phyloP scores from a whole-genome alignment of 1,140 invertebrate species.

The Trichonephila clavata region DNA sequence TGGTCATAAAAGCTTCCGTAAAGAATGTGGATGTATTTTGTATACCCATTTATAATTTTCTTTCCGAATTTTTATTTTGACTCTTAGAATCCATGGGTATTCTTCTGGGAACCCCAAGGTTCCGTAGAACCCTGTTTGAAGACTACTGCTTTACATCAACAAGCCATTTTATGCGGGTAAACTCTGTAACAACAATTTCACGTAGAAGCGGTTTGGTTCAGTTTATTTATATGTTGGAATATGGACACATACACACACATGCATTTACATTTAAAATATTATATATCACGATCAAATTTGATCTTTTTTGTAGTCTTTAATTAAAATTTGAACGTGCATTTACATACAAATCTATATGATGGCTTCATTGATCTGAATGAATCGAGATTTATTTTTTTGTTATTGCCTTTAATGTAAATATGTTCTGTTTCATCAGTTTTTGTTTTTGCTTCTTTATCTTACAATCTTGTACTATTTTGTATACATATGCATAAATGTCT shows the following conservation, averaged over 20 bases:
- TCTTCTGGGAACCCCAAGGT: too few species aligned
- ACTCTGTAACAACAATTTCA: neutral
- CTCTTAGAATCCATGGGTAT: too few species aligned
- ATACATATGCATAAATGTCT: slow-evolving; percentile 13
- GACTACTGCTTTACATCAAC: neutral
- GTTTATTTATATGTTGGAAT: too few species aligned
- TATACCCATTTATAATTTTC: too few species aligned
- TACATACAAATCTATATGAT: neutral
- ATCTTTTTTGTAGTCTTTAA: neutral
- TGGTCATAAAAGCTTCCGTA: too few species aligned
- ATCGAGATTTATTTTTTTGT: neutral
- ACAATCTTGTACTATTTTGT: neutral
- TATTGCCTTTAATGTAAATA: neutral
- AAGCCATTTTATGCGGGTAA: neutral
- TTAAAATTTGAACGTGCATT: neutral
- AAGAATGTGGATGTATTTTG: too few species aligned
- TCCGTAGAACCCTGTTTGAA: too few species aligned
- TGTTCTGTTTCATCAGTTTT: neutral
- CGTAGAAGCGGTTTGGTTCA: neutral
- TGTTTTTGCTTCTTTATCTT: slow-evolving; percentile 3
- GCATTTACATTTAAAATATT: too few species aligned
- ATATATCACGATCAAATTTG: too few species aligned
- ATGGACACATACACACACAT: too few species aligned
- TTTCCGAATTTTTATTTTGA: too few species aligned
- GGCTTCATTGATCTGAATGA: neutral